phyloP scores from a whole-genome alignment of 2,113 vertebrate species.

The Rhabdomys dilectus region DNA sequence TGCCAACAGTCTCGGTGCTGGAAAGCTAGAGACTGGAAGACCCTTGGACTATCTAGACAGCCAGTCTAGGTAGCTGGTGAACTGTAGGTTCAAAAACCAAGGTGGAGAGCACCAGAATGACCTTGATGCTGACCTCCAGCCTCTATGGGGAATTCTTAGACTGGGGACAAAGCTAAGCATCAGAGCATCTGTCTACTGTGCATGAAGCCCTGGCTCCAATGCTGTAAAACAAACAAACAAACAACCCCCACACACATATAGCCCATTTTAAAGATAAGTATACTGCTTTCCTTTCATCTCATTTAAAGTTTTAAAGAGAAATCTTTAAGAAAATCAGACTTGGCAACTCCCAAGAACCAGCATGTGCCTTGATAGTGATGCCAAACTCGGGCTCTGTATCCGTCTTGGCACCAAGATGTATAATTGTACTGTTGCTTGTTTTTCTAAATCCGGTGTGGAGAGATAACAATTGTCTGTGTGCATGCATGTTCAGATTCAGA shows the following conservation, averaged over 20 bases:
- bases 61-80: background rate
- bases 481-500: background rate
- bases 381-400: background rate
- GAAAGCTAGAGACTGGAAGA: background rate
- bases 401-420: background rate
- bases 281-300: background rate
- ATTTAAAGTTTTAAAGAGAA: conserved; percentile 20
- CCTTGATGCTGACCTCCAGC: background rate
- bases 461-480: background rate
- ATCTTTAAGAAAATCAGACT: conserved; percentile 2
- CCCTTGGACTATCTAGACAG: background rate
- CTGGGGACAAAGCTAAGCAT: background rate
- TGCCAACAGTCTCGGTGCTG: no score
- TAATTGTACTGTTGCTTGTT: background rate
- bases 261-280: background rate
- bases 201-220: background rate
- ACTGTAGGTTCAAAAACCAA: background rate
- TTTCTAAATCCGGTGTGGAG: background rate
- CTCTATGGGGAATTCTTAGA: background rate
- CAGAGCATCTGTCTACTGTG: background rate
- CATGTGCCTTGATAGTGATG: background rate
- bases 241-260: fast-evolving
- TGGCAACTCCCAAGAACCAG: background rate
- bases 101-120: no score
- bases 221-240: no score